Base-by-base conservation (phyloP, 2,113 vertebrate species). In the Paralichthys olivaceus region DNA sequence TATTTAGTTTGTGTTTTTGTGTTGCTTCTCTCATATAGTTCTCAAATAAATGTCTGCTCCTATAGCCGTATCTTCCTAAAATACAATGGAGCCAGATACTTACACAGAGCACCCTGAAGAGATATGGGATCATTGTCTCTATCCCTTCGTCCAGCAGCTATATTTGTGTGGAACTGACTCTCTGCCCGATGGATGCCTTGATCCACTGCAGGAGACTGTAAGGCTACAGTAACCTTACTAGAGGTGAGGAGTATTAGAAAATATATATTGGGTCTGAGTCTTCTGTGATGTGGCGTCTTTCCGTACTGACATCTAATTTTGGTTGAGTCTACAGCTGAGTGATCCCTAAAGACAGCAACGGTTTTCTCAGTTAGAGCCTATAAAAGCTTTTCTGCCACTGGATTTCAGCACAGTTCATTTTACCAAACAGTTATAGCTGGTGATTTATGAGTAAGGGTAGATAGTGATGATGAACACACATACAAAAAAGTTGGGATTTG, bases 41-140 rank as follows among this genome's bases (percentile, higher is more conserved):
- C 54, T 47, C 37, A 82, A 80, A 78, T 71, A 69, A 32, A 70
- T 66, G 74, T 85, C 67, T 87, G 75, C 67, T 84, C 43, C 37
- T 53, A 49, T 1, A 23, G 61, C 34, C 64, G 74, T 73, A 77
- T 77, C 70, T 75, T 83, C 72, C 72, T 25, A 63, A 78, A 77
- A 79, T 74, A 84, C 66, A 80, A 72, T 72, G 68, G 73, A 65
- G 73, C n/a, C 60, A 20, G 61, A 80, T 55, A 60, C 74, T 75
- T 76, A 47, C 72, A 84, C 59, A 55, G 40, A 64, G 47, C 61
- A 69, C 34, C 47, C 51, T 61, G 47, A 80, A 87, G 45, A 73
- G 61, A 81, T 74, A 76, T 70, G 32, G 64, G 68, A 84, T 87
- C 75, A 77, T 77, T 85, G 79, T 81, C 75, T 85, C 80, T 67